Evolutionary conservation across 2,888 invertebrate genomes (phyloP).

Genomic region (Criorhina ranunculi): DNA sequence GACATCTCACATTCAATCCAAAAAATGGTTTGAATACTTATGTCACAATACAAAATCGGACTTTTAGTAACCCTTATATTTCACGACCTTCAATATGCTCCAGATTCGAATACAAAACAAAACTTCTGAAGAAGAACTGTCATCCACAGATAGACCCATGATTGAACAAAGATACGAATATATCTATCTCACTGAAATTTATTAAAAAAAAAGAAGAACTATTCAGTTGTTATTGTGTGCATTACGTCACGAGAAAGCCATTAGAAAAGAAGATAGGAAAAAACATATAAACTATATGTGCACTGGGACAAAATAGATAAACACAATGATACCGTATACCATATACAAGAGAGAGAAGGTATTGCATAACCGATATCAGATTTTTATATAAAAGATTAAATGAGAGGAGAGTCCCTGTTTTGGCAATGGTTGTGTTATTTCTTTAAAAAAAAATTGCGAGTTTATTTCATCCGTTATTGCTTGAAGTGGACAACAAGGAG

Average conservation of each 20-base stretch:
- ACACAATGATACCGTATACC: slow-evolving; percentile 23
- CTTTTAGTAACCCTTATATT: not conserved
- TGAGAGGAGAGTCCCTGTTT: slow-evolving; percentile 52
- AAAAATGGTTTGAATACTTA: too few species aligned
- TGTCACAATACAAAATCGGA: not conserved
- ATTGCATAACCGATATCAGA: slow-evolving; percentile 71
- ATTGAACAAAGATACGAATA: slow-evolving; percentile 37
- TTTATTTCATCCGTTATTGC: slow-evolving; percentile 72
- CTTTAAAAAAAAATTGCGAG: slow-evolving; percentile 49
- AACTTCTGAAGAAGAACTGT: not conserved
- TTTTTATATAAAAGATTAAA: slow-evolving; percentile 35
- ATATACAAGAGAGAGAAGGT: not conserved
- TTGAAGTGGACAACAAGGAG: slow-evolving; percentile 57
- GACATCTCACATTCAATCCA: too few species aligned
- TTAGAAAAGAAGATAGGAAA: slow-evolving; percentile 28
- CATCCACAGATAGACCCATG: slow-evolving; percentile 32
- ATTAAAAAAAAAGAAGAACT: not conserved
- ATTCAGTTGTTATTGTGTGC: slow-evolving; percentile 45
- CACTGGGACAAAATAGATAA: slow-evolving; percentile 59
- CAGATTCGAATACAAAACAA: not conserved
- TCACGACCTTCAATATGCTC: slow-evolving; percentile 25
- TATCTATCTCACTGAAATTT: slow-evolving; percentile 19
- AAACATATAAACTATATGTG: slow-evolving; percentile 59
- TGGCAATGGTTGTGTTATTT: slow-evolving; percentile 69
- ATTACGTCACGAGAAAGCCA: slow-evolving; percentile 52